These are phyloP conservation scores for Myopa tessellatipennis DNA, from an alignment of 2,888 invertebrate genomes.

Conservation along the genomic window DNA sequence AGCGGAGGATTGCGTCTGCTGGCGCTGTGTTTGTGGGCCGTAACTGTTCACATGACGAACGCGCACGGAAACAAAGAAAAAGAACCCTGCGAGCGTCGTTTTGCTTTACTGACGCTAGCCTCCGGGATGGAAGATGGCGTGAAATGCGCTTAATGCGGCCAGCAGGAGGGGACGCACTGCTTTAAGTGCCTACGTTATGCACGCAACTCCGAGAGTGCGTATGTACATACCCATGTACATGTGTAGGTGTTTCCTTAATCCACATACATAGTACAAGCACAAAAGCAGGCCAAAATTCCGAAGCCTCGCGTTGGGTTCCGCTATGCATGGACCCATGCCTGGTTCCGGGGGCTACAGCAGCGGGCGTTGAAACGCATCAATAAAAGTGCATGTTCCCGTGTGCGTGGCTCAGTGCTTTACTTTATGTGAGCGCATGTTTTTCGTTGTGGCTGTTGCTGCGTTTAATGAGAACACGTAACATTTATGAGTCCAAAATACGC, in stretches of 20 bases:
- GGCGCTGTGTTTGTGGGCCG: neutral
- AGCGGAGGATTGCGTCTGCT: neutral
- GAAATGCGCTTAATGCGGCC: too few species aligned
- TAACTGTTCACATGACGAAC: neutral
- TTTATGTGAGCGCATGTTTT: neutral
- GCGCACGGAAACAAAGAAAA: slow-evolving; percentile 21
- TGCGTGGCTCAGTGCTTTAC: neutral
- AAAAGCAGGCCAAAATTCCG: neutral
- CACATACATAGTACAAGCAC: too few species aligned
- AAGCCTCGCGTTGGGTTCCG: neutral
- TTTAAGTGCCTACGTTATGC: too few species aligned
- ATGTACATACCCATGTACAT: too few species aligned
- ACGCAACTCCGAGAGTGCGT: too few species aligned
- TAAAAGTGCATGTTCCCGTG: slow-evolving; percentile 26
- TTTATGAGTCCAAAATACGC: slow-evolving; percentile 25
- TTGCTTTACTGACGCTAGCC: neutral
- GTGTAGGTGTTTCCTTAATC: too few species aligned
- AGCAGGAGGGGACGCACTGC: too few species aligned
- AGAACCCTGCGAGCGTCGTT: slow-evolving; percentile 18
- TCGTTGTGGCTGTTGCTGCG: neutral
- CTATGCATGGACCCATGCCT: slow-evolving; percentile 19
- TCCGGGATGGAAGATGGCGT: too few species aligned
- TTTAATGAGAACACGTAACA: slow-evolving; percentile 27
- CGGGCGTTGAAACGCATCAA: slow-evolving; percentile 25
- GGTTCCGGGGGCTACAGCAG: neutral